Evolutionary conservation across 2,797 vertebrate genomes (phyloP).

Genomic region (Remorina albescens): DNA sequence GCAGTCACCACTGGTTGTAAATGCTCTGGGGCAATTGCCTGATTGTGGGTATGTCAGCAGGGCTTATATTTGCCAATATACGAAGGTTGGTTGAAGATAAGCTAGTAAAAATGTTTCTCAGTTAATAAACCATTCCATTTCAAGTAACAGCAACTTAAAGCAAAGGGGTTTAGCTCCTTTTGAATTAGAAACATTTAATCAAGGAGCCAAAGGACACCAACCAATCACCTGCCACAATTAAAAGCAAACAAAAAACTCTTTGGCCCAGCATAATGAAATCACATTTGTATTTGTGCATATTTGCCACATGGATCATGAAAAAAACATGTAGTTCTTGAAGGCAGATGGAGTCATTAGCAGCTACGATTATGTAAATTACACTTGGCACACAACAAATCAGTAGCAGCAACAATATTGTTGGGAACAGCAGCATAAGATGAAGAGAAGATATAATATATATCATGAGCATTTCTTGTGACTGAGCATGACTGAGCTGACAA

Average conservation of each 20-base stretch:
- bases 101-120: no score
- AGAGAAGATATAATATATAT: background rate
- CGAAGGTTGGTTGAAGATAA: background rate
- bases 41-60: background rate
- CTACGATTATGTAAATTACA: conserved; percentile 20
- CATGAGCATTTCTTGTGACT: no score
- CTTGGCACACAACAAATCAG: conserved; percentile 6
- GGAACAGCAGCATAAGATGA: background rate
- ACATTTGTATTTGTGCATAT: background rate
- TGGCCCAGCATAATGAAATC: background rate
- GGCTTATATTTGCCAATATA: background rate
- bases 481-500: background rate
- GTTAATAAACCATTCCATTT: background rate
- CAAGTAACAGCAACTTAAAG: background rate
- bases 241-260: background rate
- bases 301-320: background rate
- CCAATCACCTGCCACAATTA: background rate
- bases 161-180: background rate
- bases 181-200: background rate
- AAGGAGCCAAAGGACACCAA: background rate
- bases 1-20: background rate
- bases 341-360: background rate
- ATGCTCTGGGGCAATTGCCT: background rate
- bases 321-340: conserved; percentile 6
- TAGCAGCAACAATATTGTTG: background rate